Evolutionary conservation across 2,113 vertebrate species (phyloP).

Genomic region (Thymallus thymallus): DNA sequence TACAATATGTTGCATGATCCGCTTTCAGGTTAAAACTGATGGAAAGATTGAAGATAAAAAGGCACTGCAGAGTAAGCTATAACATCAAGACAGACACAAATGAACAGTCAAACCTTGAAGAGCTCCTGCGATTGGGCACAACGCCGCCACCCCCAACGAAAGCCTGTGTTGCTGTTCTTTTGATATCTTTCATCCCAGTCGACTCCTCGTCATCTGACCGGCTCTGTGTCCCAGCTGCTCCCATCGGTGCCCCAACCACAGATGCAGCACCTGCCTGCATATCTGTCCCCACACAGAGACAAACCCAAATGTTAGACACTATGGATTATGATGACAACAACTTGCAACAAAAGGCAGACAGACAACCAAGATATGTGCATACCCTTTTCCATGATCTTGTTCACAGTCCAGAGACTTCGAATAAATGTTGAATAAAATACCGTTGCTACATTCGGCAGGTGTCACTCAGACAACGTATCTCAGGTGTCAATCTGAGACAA

Average conservation of each 20-base stretch:
- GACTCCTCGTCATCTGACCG: constrained; percentile 91
- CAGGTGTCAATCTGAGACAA: too few species aligned
- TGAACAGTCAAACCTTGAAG: constrained; percentile 80
- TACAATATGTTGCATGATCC: background rate
- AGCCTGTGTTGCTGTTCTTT: constrained; percentile 82
- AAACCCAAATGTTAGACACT: background rate
- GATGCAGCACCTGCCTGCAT: constrained; percentile 70
- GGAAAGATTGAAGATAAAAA: background rate
- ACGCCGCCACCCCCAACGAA: constrained; percentile 73
- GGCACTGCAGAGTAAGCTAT: background rate
- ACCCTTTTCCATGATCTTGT: constrained; percentile 42
- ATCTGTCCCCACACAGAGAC: constrained; percentile 55
- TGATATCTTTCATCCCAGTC: constrained; percentile 79
- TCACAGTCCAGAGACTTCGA: constrained; percentile 6
- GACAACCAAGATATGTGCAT: background rate
- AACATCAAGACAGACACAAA: background rate
- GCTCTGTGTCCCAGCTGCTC: constrained; percentile 77
- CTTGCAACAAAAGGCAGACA: too few species aligned
- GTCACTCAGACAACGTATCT: background rate
- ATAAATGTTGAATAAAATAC: background rate
- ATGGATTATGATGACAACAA: background rate
- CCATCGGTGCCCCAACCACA: constrained; percentile 76
- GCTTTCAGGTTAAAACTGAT: background rate
- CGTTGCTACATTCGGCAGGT: constrained; percentile 18
- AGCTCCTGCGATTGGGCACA: constrained; percentile 93